These are phyloP conservation scores for Mirounga angustirostris DNA, from an alignment of 2,113 vertebrate genomes.

Conservation along the genomic window DNA sequence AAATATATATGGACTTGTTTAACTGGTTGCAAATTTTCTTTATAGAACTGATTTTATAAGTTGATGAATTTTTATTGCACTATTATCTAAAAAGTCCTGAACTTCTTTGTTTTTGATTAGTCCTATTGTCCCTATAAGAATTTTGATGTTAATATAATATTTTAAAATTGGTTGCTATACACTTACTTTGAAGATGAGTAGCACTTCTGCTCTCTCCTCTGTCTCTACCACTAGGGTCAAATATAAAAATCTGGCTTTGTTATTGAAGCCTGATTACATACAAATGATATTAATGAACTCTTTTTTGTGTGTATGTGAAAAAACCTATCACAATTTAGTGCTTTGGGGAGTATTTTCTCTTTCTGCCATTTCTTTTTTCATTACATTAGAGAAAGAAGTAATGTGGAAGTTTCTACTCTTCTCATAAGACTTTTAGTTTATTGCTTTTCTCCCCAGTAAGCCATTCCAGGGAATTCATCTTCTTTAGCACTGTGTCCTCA, in stretches of 20 bases:
- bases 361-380: background rate
- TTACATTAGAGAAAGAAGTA: background rate
- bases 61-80: background rate
- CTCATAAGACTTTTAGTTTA: background rate
- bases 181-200: background rate
- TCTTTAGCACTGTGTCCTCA: background rate
- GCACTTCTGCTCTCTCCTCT: background rate
- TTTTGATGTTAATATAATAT: background rate
- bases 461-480: background rate
- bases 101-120: background rate
- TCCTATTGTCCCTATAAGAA: background rate
- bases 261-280: background rate
- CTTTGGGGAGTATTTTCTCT: background rate
- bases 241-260: background rate
- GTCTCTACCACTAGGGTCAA: background rate
- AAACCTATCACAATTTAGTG: background rate
- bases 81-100: background rate
- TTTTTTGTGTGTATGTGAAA: background rate
- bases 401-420: background rate
- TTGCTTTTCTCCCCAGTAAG: background rate
- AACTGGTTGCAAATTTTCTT: background rate
- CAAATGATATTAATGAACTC: background rate
- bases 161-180: background rate
- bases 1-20: background rate
- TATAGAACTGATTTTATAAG: constrained; percentile 6